Percentiles rank a stretch among this genome's conserved stretches.
Evolutionary conservation across 92 coral and sea anemone species (phyloP).

Genomic region (Anthopleura xanthogrammica): DNA sequence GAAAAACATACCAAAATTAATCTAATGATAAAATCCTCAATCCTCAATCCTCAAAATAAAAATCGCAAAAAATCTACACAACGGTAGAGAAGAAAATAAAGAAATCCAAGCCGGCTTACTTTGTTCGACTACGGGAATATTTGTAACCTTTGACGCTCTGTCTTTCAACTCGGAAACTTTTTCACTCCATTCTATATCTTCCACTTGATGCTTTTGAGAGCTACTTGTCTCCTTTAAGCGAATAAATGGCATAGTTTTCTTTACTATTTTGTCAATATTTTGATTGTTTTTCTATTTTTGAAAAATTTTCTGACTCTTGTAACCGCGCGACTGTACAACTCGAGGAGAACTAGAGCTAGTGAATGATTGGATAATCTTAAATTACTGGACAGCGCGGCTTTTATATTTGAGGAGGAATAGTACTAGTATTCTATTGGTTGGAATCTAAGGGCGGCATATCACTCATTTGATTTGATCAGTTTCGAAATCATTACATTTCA

Average conservation of each 20-base stretch:
- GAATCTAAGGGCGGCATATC: not conserved
- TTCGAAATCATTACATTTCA: not conserved
- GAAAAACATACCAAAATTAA: not conserved
- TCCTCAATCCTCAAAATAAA: not conserved
- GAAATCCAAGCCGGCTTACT: conserved; percentile 42
- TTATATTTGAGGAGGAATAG: not conserved
- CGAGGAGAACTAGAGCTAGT: conserved; percentile 22
- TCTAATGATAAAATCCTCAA: not conserved
- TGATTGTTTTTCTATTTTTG: not conserved
- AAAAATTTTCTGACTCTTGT: not conserved
- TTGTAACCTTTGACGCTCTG: conserved; percentile 67
- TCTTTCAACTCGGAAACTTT: conserved; percentile 73
- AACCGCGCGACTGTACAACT: conserved; percentile 23
- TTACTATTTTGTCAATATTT: not conserved
- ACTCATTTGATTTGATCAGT: not conserved
- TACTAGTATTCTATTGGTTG: conserved; percentile 22
- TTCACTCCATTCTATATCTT: conserved; percentile 69
- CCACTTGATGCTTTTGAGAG: conserved; percentile 69
- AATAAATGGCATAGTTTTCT: conserved; percentile 72
- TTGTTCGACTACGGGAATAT: conserved; percentile 75
- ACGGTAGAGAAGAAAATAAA: no score
- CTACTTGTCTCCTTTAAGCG: conserved; percentile 77
- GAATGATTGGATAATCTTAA: conserved; percentile 18
- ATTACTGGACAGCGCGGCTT: not conserved
- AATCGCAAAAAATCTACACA: no score